A percentile compares a stretch with the other conserved stretches of the same genome.
Conservation (phyloP, 1,140 invertebrate genomes). For the Eufriesea mexicana region DNA sequence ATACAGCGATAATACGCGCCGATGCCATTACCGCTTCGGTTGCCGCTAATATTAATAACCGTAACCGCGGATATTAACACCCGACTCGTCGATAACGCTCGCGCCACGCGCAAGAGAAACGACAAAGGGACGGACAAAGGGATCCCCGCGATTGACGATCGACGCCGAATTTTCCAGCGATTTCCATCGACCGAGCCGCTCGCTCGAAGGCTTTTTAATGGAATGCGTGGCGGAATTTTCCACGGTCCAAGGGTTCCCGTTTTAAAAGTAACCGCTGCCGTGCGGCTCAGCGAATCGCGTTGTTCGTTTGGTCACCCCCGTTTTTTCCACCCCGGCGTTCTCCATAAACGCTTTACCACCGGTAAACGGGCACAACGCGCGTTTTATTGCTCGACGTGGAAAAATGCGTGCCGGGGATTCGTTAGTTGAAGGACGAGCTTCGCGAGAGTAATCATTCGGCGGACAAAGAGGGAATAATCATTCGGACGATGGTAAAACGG, state of each 20-base stretch:
- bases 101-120: not conserved
- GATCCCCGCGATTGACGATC: not conserved
- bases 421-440: no score
- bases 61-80: conserved; percentile 24
- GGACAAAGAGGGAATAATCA: no score
- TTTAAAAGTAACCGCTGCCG: conserved; percentile 49
- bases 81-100: not conserved
- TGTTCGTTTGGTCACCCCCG: conserved; percentile 27
- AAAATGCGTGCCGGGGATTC: not conserved
- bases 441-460: not conserved
- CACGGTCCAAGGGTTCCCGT: conserved; percentile 1
- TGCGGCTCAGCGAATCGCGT: conserved; percentile 13
- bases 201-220: conserved; percentile 25
- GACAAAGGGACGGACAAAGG: not conserved
- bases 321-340: conserved; percentile 9
- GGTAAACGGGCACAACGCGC: not conserved
- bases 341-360: not conserved
- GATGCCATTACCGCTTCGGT: not conserved
- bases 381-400: not conserved
- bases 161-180: conserved; percentile 8
- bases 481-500: no score
- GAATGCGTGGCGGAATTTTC: conserved; percentile 24
- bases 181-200: conserved; percentile 13
- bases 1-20: not conserved
- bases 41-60: conserved; percentile 12